A percentile compares a stretch with the other conserved stretches of the same genome.
phyloP scores from a whole-genome alignment of 2,113 vertebrate species.

The Xiphorhynchus elegans region DNA sequence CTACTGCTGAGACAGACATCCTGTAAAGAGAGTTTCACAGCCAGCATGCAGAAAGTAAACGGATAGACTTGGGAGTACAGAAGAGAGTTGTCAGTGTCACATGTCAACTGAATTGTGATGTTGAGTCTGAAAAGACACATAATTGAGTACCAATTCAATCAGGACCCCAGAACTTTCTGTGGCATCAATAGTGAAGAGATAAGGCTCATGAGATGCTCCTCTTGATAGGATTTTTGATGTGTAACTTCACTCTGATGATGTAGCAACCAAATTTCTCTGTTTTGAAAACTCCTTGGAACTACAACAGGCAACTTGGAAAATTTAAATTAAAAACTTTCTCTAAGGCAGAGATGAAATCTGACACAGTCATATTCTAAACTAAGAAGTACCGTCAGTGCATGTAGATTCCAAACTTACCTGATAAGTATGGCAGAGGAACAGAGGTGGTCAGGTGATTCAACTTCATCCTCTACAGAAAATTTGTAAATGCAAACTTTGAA shows the following conservation, averaged over 20 bases:
- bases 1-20: background rate
- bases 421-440: background rate
- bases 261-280: background rate
- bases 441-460: background rate
- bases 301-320: background rate
- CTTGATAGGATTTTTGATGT: background rate
- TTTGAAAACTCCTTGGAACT: background rate
- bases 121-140: background rate
- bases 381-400: background rate
- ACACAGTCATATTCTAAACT: background rate
- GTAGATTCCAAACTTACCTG: background rate
- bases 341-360: background rate
- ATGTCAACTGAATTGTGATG: background rate
- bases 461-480: background rate
- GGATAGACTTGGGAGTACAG: background rate
- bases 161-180: background rate
- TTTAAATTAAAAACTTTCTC: background rate
- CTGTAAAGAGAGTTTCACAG: background rate
- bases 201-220: background rate
- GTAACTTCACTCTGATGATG: background rate
- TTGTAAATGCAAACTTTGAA: background rate
- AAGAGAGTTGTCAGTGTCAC: background rate
- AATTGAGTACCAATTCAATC: background rate
- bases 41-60: background rate
- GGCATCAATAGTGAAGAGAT: background rate